phyloP scores from a whole-genome alignment of 1,140 invertebrate species.

The Bombyx mandarina region DNA sequence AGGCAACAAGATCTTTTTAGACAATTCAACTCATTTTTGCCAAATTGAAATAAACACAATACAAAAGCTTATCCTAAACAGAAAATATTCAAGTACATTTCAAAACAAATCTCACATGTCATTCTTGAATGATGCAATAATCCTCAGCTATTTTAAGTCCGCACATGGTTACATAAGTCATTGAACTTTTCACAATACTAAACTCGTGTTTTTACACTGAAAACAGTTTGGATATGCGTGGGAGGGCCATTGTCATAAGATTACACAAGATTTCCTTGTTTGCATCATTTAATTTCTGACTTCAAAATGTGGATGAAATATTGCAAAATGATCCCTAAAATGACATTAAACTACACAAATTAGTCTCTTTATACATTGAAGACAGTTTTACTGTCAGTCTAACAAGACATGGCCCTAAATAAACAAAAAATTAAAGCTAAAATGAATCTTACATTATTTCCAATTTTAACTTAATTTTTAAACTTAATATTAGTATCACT shows the following conservation, averaged over 20 bases:
- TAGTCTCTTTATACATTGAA: no score
- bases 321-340: no score
- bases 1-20: slow-evolving; percentile 33
- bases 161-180: no score
- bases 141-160: no score
- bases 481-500: slow-evolving; percentile 63
- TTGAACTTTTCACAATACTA: no score
- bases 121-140: no score
- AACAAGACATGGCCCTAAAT: slow-evolving; percentile 5
- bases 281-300: no score
- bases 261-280: slow-evolving; percentile 1
- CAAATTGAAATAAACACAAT: slow-evolving; percentile 17
- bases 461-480: slow-evolving; percentile 17
- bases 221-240: no score
- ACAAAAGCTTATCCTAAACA: neutral
- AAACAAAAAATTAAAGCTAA: neutral
- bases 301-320: no score
- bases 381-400: slow-evolving; percentile 5
- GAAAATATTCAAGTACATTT: slow-evolving; percentile 7
- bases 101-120: slow-evolving; percentile 4
- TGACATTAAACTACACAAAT: no score
- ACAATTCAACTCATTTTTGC: slow-evolving; percentile 30
- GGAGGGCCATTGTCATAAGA: no score
- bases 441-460: neutral
- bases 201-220: no score